Evolutionary conservation across 2,888 invertebrate species (phyloP).

Genomic region (Sphaerophoria rueppellii): DNA sequence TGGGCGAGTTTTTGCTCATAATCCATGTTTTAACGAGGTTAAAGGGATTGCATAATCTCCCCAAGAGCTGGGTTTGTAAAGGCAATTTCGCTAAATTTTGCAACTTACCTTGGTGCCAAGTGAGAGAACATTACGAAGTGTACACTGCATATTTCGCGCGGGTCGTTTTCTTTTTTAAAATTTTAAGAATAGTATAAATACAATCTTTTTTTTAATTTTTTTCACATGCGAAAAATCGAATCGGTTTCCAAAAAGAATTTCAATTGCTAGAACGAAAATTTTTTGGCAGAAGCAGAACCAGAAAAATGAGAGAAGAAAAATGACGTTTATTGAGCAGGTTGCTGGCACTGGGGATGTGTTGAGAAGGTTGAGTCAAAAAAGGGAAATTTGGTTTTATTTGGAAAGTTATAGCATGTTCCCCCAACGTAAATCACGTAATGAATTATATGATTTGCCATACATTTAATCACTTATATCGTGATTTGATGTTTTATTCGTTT

Average conservation of each 20-base stretch:
- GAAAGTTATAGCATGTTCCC: not conserved
- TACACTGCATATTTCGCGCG: conserved; percentile 38
- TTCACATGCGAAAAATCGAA: conserved; percentile 31
- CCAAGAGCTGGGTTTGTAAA: not conserved
- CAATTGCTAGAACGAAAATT: conserved; percentile 26
- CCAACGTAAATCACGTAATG: no score
- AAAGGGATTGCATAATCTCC: conserved; percentile 66
- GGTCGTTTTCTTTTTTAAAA: not conserved
- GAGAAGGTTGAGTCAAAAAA: not conserved
- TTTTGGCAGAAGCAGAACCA: conserved; percentile 40
- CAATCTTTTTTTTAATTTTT: conserved; percentile 5
- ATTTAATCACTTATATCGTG: no score
- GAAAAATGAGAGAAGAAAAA: conserved; percentile 16
- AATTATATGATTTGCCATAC: no score
- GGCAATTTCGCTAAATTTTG: not conserved
- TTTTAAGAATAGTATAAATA: not conserved
- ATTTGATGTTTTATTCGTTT: no score
- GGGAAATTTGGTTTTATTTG: conserved; percentile 14
- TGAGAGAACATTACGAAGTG: conserved; percentile 25
- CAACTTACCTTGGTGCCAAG: conserved; percentile 56
- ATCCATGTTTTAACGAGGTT: conserved; percentile 57
- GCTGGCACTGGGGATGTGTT: conserved; percentile 8
- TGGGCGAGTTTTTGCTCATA: not conserved
- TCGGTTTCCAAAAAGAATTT: conserved; percentile 31
- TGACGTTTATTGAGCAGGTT: conserved; percentile 22